These are phyloP conservation scores for Osedax fenrisi DNA, from an alignment of 2,888 invertebrate species.

Conservation along the genomic window DNA sequence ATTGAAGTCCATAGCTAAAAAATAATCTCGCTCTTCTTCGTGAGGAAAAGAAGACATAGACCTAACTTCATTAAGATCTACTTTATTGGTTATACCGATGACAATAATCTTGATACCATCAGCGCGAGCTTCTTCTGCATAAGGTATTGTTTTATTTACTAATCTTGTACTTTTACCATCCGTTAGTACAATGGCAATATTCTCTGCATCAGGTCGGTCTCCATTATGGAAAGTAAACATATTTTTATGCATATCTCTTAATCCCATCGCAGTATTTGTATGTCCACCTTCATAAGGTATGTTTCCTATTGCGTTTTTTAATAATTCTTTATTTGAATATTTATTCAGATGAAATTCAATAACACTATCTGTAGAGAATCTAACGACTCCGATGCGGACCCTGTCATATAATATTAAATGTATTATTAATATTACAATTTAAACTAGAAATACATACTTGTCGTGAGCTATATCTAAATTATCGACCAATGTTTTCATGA, in stretches of 20 bases:
- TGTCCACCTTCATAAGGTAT: conserved; percentile 7
- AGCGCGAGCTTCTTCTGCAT: conserved; percentile 15
- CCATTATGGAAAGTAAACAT: conserved; percentile 21
- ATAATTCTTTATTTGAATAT: background rate
- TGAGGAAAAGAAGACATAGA: conserved; percentile 27
- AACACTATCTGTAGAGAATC: conserved; percentile 19
- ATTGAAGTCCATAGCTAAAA: conserved; percentile 33
- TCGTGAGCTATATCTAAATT: conserved; percentile 12
- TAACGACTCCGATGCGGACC: conserved; percentile 25
- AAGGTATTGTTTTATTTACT: background rate
- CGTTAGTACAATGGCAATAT: conserved; percentile 30
- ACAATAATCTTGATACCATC: conserved; percentile 18
- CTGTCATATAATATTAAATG: background rate
- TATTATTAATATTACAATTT: background rate
- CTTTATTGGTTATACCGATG: conserved; percentile 24
- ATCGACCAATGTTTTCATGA: conserved; percentile 19
- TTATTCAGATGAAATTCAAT: conserved; percentile 26
- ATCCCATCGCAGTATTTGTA: conserved; percentile 28
- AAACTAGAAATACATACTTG: background rate
- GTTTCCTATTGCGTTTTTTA: conserved; percentile 1
- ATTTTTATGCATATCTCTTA: conserved; percentile 18
- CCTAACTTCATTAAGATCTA: conserved; percentile 20
- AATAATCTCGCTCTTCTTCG: conserved; percentile 32
- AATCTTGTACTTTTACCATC: conserved; percentile 22
- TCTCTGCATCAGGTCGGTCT: conserved; percentile 18